Conservation (phyloP, 2,797 vertebrate species). For the Nyctalus aviator region DNA sequence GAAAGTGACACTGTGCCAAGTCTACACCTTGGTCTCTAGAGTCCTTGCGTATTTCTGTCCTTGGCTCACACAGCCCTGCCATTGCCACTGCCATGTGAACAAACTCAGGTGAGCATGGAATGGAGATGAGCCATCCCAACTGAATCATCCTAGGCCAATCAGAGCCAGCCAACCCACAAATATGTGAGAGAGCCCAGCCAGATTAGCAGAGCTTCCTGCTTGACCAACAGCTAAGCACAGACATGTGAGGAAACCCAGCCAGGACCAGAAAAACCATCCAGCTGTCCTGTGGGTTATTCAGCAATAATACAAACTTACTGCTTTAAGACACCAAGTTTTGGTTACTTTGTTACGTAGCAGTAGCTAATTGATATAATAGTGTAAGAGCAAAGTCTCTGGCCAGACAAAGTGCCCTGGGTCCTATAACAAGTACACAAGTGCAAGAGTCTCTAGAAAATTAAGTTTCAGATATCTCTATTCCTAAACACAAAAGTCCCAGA, state of each 20-base stretch:
- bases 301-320: background rate
- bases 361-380: background rate
- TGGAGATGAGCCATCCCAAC: background rate
- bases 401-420: background rate
- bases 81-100: background rate
- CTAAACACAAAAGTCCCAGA: constrained; percentile 31
- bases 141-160: background rate
- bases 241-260: background rate
- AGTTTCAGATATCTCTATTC: constrained; percentile 26
- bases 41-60: background rate
- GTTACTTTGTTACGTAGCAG: background rate
- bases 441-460: background rate
- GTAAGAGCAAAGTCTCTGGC: background rate
- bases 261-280: background rate
- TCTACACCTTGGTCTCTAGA: background rate
- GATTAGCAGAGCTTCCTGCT: background rate
- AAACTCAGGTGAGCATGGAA: background rate
- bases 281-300: background rate
- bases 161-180: background rate
- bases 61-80: background rate
- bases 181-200: background rate
- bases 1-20: background rate
- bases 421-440: background rate
- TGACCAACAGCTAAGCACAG: background rate
- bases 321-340: background rate